Evolutionary conservation across 2,797 vertebrate genomes (phyloP), one percentile per base, ranked within the genome.

Genomic region (Champsocephalus esox): DNA sequence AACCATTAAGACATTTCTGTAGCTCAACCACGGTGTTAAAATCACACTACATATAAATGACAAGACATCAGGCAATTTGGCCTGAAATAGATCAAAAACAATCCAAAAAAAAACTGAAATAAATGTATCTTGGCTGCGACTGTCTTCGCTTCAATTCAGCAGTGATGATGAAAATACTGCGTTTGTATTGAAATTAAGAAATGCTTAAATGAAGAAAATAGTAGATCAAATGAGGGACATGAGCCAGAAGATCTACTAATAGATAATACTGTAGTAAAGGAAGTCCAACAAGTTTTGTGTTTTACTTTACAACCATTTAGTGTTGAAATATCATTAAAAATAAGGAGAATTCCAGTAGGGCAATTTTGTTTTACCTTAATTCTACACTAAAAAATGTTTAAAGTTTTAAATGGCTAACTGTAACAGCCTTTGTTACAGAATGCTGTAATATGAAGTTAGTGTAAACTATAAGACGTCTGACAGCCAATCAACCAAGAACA

Each of bases 41-140:
- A 80, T 70, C 49, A 61, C 68, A 72, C 73, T 57, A 50, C 66
- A 28, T 75, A 67, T 77, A 69, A 48, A 72, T 49, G 46, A 46
- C 49, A 45, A 56, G 10, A 55, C 45, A 11, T 38, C 69, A 19
- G 32, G n/a, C 12, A 64, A 73, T 62, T 74, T 56, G 63, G 48
- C 56, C 13, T 59, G 17, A 34, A 38, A 57, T 46, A 24, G 10
- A n/a, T 21, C 51, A 45, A 61, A 69, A 69, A 43, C 12, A 59
- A 61, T 68, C 38, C 63, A 60, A 38, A 56, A 54, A 12, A 63
- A 63, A 64, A 55, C 2, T 44, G n/a, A 32, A 41, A 70, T 19
- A 62, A 49, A 68, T 9, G 0, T 56, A 48, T 56, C 2, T 43
- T 66, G 45, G 72, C 66, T 70, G 46, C 41, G n/a, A 41, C 9